Evolutionary conservation across 1,140 invertebrate genomes (phyloP), one percentile per base, ranked within the genome.

Genomic region (Cherax quadricarinatus): DNA sequence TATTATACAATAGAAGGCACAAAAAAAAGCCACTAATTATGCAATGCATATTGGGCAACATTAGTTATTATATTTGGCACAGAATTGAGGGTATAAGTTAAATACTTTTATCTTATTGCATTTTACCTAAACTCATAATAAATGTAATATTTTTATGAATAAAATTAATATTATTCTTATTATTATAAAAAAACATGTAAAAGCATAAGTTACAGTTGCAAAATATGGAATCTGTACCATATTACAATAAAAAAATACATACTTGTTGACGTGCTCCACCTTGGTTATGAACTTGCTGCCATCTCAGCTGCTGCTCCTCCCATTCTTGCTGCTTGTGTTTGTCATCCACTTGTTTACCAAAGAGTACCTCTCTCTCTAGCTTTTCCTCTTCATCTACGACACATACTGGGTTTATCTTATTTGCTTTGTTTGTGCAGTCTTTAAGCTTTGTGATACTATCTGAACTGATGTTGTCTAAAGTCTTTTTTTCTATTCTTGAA

Each of bases 381-480:
- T 18, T n/a, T 12, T 9, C 62, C 49, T 51, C 14, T 6, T n/a
- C 30, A 14, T 30, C 30, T 70, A 41, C 18, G 41, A 9, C 24
- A 18, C 75, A 57, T 88, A 60, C 24, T 41, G 51, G 21, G 1
- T 4, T 60, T 10, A 24, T 88, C 48, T 80, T 62, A 18, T 60
- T 18, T 14, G 62, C 66, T 30, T 79, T 70, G 89, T 41, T 75
- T 16, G 24, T 30, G 41, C 14, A 6, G 14, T 73, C 66, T 83
- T 21, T 79, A 30, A 7, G 0, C 18, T 83, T 83, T 4, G 53
- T 88, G 48, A 70, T 84, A 84, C 62, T 57, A 48, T 91, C 90
- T n/a, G 82, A 93, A 70, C 93, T 91, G 3, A 93, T 84, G 41
- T 91, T 80, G 60, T 91, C 85, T 57, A 89, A 48, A 49, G 89